Evolutionary conservation across 2,113 vertebrate species (phyloP), one percentile per base, ranked within the genome.

Genomic region (Ascaphus truei): DNA sequence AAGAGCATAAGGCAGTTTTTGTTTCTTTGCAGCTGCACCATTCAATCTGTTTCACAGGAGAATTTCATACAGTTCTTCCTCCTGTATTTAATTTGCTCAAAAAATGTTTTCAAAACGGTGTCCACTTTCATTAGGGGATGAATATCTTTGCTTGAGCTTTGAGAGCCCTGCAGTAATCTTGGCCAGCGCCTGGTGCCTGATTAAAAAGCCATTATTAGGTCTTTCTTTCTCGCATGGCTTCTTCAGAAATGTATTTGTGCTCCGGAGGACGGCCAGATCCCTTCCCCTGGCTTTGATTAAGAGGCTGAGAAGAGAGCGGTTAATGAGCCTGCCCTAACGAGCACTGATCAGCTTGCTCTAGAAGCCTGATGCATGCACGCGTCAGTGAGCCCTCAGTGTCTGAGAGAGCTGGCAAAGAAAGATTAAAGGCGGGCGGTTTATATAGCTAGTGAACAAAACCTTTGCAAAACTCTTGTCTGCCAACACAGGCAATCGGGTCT

Each of bases 201-300:
- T 57, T 67, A 67, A 65, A 57, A 26, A 67, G 47, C 52, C 37
- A 57, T 67, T 57, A 67, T 39, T 33, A 39, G 37, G 37, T 23
- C 26, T 5, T 8, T 26, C 31, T 34, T 68, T 59, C 10, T 58
- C 15, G 30, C 65, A 68, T 59, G 65, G 48, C 39, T 68, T 68
- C 29, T 58, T 22, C 53, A 68, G 53, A 58, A 57, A 68, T 68
- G 15, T 48, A 68, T 59, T 58, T 68, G 26, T 20, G 53, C 65
- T 50, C 53, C 34, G 12, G 41, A 67, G 52, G 51, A 68, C 62
- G 41, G 62, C 34, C 62, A 22, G 50, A 65, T 59, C 39, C 48
- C 59, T 58, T 57, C 41, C 37, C 41, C 41, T 59, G 65, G 53
- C 55, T 68, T 68, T 68, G 65, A 68, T 59, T 58, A 68, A 68